Base-by-base conservation (phyloP, 2,113 vertebrate species). In the Corythornis cristatus region DNA sequence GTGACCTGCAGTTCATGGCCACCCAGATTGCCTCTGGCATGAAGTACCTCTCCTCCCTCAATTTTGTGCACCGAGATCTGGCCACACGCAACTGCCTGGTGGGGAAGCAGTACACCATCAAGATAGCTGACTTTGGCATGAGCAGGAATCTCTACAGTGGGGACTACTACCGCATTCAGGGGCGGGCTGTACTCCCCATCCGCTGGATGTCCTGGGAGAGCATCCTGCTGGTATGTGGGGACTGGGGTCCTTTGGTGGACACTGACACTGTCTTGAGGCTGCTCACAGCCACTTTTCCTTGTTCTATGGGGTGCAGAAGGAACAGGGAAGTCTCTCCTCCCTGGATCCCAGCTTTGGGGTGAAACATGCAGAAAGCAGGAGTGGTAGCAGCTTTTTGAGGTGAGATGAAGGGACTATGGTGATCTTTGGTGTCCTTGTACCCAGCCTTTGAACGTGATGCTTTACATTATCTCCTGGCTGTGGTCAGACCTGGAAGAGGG, bases 121-220 rank as follows among this genome's bases (percentile, higher is more conserved):
- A 99, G 98, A 99, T 99, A 1, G 99, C 99, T 0, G 99, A 99
- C 95, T 99, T 99, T 2, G 99, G 99, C 73, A 99, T 99, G 99
- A 99, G 99, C 96, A 97, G 99, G 23, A 99, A 99, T 88, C 98
- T 99, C 83, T 99, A 99, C 95, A 99, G 99, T 1, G 99, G 99
- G 15, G 99, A 99, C 92, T 99, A 99, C 96, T 99, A 99, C 97
- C 97, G 99, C 61, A 99, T 99, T 97, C 99, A 99, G 97, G 99
- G 99, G 37, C 97, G 99, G 12, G 99, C 99, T 0, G 99, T 99
- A 62, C 98, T 99, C n/a, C 99, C 99, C 15, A 99, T 99, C 82
- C 99, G 99, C 91, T 99, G 99, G 99, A 99, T 99, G 99, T 99
- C 99, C 16, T 99, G 99, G 99, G 99, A 99, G 96, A 99, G 99